Evolutionary conservation across 2,888 invertebrate species (phyloP).

Genomic region (Epinotia brunnichana): DNA sequence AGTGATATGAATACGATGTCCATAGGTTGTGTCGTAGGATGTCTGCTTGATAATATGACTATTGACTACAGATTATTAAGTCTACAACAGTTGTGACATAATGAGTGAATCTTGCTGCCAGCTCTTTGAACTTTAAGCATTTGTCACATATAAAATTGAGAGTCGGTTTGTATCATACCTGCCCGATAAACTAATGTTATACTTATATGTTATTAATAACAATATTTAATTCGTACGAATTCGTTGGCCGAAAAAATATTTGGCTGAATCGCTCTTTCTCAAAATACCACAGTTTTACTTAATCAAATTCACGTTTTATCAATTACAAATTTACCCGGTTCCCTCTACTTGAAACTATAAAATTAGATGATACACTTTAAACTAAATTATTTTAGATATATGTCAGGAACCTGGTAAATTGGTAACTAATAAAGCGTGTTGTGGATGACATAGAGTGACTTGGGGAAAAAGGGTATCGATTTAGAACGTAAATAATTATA

Average conservation of each 20-base stretch:
- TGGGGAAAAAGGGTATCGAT: neutral
- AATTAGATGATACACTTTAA: neutral
- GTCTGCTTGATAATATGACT: neutral
- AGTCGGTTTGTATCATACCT: neutral
- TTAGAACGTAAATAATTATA: neutral
- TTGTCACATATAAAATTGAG: neutral
- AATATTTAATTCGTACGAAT: too few species aligned
- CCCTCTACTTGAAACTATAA: neutral
- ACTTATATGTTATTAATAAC: neutral
- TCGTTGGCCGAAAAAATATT: neutral
- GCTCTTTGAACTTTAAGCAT: slow-evolving; percentile 7
- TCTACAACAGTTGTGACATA: slow-evolving; percentile 16
- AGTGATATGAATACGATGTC: neutral
- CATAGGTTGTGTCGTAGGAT: neutral
- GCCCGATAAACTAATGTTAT: neutral
- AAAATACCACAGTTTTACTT: neutral
- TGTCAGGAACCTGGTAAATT: too few species aligned
- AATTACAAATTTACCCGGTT: neutral
- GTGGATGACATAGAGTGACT: neutral
- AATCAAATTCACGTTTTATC: neutral
- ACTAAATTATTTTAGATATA: neutral
- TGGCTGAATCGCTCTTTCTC: neutral
- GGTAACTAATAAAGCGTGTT: neutral
- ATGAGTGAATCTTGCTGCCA: slow-evolving; percentile 1
- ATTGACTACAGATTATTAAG: neutral